Conservation (phyloP, 1,140 invertebrate species). For the Odontomachus brunneus region DNA sequence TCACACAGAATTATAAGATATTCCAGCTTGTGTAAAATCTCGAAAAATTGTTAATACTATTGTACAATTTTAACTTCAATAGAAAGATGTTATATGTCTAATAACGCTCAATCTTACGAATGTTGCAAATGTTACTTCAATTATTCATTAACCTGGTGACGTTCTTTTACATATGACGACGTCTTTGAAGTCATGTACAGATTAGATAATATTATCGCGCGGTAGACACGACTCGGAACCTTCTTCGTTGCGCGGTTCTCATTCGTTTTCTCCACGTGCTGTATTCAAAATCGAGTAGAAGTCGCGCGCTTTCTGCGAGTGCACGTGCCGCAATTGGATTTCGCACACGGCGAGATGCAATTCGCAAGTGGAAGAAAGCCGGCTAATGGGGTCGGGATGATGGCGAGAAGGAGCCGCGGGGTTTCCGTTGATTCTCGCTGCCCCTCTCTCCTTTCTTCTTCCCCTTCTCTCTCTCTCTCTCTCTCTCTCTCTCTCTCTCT, state of each 20-base stretch:
- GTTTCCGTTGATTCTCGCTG: constrained; percentile 10
- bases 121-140: neutral
- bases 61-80: no score
- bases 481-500: neutral
- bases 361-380: constrained; percentile 61
- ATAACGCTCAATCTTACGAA: neutral
- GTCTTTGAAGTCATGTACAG: neutral
- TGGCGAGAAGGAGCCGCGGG: constrained; percentile 22
- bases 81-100: no score
- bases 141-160: neutral
- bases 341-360: constrained; percentile 54
- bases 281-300: constrained; percentile 18
- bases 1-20: neutral
- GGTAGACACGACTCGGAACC: neutral
- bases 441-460: no score
- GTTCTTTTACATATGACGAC: neutral
- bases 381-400: constrained; percentile 49
- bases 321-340: constrained; percentile 43
- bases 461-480: neutral
- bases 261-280: neutral
- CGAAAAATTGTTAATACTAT: no score
- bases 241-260: neutral
- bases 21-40: no score
- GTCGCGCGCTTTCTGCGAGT: neutral
- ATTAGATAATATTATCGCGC: neutral